Evolutionary conservation across 2,888 invertebrate species (phyloP), one percentile per base, ranked within the genome.

Genomic region (Melikaiella ostensackeni): DNA sequence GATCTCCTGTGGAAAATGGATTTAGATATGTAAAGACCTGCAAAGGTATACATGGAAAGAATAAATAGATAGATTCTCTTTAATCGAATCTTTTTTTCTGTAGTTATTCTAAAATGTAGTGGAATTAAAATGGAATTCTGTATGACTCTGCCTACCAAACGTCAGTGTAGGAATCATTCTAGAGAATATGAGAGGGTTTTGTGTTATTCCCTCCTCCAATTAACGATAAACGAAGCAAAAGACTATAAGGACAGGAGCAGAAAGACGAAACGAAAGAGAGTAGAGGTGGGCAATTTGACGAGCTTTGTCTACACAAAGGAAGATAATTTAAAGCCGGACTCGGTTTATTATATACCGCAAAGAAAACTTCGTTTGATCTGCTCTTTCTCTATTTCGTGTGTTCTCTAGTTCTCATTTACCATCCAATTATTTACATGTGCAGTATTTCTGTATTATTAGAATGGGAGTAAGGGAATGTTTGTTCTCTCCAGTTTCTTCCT

Each of bases 321-420:
- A 30, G 55, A 61, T 66, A 74, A 55, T 73, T 55, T 30, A 73
- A 55, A 24, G 46, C 27, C 27, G n/a, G 46, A 73, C 50, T 55
- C 16, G 42, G 21, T 62, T 30, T 75, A 66, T 50, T 61, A 74
- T 78, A 30, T 76, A 30, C 38, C 35, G 21, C 24, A 50, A 61
- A 75, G 30, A 24, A 66, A 42, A 74, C 64, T 77, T 76, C 75
- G 76, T 75, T 76, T 64, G 64, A 64, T 64, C 64, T 64, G 38
- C 13, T 64, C 33, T 63, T 63, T 63, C 33, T 11, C 33, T 33
- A 33, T 63, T 33, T 63, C 57, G 57, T 13, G 57, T 57, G 57
- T 63, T 35, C n/a, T 75, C 62, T 33, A 30, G 21, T 64, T 42
- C 24, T 24, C 38, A 38, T 64, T 64, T 33, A 16, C n/a, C 21